These are phyloP conservation scores for Oscheius sp. DNA, from an alignment of 2,888 invertebrate species.

Conservation along the genomic window DNA sequence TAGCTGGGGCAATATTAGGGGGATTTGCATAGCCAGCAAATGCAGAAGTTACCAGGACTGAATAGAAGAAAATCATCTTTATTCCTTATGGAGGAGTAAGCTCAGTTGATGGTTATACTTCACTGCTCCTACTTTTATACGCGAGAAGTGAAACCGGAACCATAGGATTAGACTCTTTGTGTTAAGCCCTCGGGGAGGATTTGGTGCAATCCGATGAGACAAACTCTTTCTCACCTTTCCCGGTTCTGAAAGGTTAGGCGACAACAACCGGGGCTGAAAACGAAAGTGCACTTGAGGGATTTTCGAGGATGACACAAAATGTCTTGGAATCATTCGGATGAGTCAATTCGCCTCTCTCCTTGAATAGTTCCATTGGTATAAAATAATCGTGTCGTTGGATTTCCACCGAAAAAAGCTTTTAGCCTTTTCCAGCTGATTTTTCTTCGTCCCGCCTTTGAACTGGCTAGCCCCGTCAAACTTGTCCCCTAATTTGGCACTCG, in stretches of 20 bases:
- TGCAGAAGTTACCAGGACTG: background rate
- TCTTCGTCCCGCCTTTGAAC: constrained; percentile 15
- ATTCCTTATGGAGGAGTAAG: constrained; percentile 11
- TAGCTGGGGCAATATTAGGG: constrained; percentile 28
- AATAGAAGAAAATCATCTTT: constrained; percentile 4
- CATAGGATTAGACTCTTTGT: constrained; percentile 29
- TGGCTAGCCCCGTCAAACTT: constrained; percentile 26
- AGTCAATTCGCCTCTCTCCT: background rate
- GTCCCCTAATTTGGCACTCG: constrained; percentile 25
- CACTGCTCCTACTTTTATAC: constrained; percentile 12
- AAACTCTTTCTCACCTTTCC: constrained; percentile 26
- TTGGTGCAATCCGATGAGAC: constrained; percentile 33
- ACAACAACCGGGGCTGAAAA: constrained; percentile 6
- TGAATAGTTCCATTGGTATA: background rate
- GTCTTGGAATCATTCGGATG: background rate
- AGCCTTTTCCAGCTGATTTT: constrained; percentile 1
- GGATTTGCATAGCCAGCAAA: constrained; percentile 13
- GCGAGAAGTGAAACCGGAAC: constrained; percentile 23
- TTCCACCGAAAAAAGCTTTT: background rate
- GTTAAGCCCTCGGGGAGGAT: constrained; percentile 32
- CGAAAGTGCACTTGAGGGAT: constrained; percentile 13
- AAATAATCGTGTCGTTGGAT: background rate
- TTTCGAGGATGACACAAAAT: too few species aligned
- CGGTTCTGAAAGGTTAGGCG: constrained; percentile 21
- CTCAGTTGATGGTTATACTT: constrained; percentile 6